Percentiles rank a stretch among this genome's conserved stretches.
Evolutionary conservation across 2,888 invertebrate species (phyloP).

Genomic region (Eremobia ochroleuca): DNA sequence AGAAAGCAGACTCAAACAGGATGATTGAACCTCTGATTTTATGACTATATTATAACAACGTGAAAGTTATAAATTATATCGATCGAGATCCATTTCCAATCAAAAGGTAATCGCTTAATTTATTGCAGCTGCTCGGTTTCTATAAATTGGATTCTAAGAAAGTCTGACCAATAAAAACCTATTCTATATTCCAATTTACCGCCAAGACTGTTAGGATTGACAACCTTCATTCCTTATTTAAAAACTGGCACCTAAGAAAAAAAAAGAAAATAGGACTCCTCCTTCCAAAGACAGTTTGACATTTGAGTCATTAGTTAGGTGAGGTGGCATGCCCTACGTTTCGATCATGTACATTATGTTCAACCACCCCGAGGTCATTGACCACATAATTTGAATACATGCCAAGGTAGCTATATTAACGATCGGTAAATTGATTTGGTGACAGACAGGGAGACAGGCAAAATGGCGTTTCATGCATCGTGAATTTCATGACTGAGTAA

Average conservation of each 20-base stretch:
- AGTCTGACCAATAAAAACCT: conserved; percentile 15
- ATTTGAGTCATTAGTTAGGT: conserved; percentile 38
- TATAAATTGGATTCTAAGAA: conserved; percentile 49
- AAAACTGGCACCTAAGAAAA: not conserved
- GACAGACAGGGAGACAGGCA: conserved; percentile 52
- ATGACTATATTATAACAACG: conserved; percentile 23
- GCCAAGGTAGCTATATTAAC: conserved; percentile 59
- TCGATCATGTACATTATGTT: conserved; percentile 23
- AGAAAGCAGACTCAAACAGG: not conserved
- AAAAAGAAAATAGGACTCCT: not conserved
- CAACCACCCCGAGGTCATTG: conserved; percentile 51
- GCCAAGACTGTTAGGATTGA: conserved; percentile 1
- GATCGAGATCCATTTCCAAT: conserved; percentile 50
- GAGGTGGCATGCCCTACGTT: conserved; percentile 14
- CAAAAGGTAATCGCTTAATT: conserved; percentile 49
- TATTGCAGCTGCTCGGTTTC: conserved; percentile 25
- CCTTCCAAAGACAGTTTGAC: conserved; percentile 39
- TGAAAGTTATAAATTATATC: conserved; percentile 48
- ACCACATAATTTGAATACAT: conserved; percentile 61
- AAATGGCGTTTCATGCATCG: conserved; percentile 4
- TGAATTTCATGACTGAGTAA: conserved; percentile 16
- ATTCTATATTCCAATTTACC: conserved; percentile 4
- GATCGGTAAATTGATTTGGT: conserved; percentile 53
- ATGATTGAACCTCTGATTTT: conserved; percentile 10
- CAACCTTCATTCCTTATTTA: conserved; percentile 19